phyloP scores from a whole-genome alignment of 1,140 invertebrate genomes.

The Planococcus citri region DNA sequence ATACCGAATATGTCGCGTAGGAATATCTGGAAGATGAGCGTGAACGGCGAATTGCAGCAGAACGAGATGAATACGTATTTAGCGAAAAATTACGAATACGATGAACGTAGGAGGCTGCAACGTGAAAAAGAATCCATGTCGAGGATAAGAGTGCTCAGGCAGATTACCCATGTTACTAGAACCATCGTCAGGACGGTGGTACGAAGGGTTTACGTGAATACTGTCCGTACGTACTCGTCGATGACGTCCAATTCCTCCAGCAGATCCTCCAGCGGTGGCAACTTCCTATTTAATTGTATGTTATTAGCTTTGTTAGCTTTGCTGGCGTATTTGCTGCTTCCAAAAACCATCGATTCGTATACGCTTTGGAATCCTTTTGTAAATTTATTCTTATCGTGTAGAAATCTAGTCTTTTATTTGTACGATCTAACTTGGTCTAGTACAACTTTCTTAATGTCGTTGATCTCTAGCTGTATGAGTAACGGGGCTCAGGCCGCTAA shows the following conservation, averaged over 20 bases:
- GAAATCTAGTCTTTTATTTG: conserved; percentile 3
- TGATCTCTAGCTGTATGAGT: neutral
- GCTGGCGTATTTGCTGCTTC: neutral
- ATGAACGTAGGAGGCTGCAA: neutral
- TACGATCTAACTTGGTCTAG: conserved; percentile 9
- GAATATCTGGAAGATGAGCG: neutral
- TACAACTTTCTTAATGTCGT: neutral
- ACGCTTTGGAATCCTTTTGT: neutral
- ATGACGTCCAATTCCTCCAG: neutral
- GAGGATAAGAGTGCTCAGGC: neutral
- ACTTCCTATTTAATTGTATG: too few relatives aligned
- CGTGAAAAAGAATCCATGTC: neutral
- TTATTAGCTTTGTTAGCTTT: too few relatives aligned
- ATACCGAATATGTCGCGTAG: conserved; percentile 30
- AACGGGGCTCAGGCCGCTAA: neutral
- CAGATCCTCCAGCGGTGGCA: too few relatives aligned
- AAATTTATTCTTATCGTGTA: neutral
- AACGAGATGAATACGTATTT: neutral
- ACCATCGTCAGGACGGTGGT: neutral
- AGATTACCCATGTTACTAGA: neutral
- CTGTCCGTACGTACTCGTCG: neutral
- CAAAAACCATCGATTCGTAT: neutral
- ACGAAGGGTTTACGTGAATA: neutral
- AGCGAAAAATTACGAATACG: neutral
- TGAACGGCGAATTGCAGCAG: neutral